Conservation (phyloP, 2,797 vertebrate species). For the Lagocephalus sceleratus region DNA sequence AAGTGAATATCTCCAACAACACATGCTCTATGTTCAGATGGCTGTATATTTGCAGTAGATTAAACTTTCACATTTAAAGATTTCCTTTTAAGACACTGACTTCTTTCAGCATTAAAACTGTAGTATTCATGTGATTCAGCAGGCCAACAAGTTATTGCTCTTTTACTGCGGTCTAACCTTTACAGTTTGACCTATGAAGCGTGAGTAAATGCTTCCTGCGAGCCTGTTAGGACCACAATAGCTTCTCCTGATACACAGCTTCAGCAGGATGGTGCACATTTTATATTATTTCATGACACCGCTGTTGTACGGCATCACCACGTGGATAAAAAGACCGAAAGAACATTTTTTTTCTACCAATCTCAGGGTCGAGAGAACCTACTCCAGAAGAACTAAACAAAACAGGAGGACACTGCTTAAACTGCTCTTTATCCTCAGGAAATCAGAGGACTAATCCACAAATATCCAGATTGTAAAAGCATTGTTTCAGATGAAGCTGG, state of each 20-base stretch:
- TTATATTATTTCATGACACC: slow-evolving; percentile 3
- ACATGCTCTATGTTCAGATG: too few relatives aligned
- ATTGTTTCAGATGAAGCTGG: slow-evolving; percentile 45
- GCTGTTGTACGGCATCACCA: slow-evolving; percentile 10
- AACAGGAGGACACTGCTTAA: slow-evolving; percentile 8
- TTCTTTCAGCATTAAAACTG: slow-evolving; percentile 21
- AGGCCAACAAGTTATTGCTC: slow-evolving; percentile 32
- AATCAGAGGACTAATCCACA: slow-evolving; percentile 19
- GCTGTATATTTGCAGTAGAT: not conserved
- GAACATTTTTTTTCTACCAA: not conserved
- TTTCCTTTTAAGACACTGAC: slow-evolving; percentile 4
- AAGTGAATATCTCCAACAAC: too few relatives aligned
- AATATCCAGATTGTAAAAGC: slow-evolving; percentile 37
- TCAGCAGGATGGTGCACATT: slow-evolving; percentile 48
- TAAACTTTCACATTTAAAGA: slow-evolving; percentile 4
- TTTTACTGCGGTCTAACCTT: slow-evolving; percentile 43
- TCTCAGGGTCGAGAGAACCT: slow-evolving; percentile 2
- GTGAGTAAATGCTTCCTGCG: slow-evolving; percentile 64
- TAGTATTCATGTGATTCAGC: slow-evolving; percentile 42
- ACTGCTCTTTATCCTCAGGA: slow-evolving; percentile 10
- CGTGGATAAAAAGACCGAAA: slow-evolving; percentile 6
- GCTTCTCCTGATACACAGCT: slow-evolving; percentile 56
- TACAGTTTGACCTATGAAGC: slow-evolving; percentile 67
- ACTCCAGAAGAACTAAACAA: slow-evolving; percentile 7
- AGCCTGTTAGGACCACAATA: slow-evolving; percentile 60